Percentiles rank a stretch among this genome's conserved stretches.
Evolutionary conservation across 1,140 invertebrate genomes (phyloP).

Genomic region (Cyphomyrmex costatus): DNA sequence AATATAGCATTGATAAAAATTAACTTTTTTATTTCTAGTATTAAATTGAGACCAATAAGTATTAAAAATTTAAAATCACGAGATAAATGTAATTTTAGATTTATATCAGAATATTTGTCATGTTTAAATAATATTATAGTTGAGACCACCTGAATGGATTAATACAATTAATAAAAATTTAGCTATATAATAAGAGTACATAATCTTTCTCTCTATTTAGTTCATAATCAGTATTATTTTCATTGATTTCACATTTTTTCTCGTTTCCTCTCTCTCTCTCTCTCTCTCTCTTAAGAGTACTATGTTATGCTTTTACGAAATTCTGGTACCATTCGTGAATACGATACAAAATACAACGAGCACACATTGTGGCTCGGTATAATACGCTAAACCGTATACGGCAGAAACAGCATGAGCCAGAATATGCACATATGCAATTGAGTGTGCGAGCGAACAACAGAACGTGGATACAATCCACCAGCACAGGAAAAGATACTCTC

Average conservation of each 20-base stretch:
- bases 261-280: background rate
- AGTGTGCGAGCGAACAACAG: slow-evolving; percentile 4
- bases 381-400: slow-evolving; percentile 40
- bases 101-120: background rate
- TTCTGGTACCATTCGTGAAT: background rate
- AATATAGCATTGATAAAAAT: background rate
- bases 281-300: background rate
- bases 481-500: slow-evolving; percentile 16
- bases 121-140: background rate
- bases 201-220: background rate
- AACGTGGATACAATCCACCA: slow-evolving; percentile 45
- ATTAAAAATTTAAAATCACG: background rate
- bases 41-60: background rate
- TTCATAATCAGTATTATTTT: background rate
- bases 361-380: background rate
- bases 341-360: slow-evolving; percentile 7
- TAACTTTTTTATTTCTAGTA: background rate
- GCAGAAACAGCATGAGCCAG: slow-evolving; percentile 40
- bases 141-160: background rate
- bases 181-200: background rate
- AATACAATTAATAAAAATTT: background rate
- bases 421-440: slow-evolving; percentile 68
- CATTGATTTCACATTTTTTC: background rate
- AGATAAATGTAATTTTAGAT: background rate
- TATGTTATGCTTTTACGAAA: slow-evolving; percentile 13